phyloP scores from a whole-genome alignment of 2,113 vertebrate genomes.

The Sinocyclocheilus maitianheensis region DNA sequence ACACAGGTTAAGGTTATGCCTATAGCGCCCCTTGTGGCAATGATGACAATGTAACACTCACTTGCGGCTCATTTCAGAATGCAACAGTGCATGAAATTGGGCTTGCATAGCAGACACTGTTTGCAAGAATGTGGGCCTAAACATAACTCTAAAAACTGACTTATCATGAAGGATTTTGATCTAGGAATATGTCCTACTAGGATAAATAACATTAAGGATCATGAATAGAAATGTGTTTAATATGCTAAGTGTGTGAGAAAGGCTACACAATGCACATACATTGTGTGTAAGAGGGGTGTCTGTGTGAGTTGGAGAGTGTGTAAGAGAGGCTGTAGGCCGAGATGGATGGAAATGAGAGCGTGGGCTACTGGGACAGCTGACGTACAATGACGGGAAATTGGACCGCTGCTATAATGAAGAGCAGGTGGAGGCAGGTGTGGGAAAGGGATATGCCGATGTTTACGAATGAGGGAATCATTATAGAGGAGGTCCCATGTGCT shows the following conservation, averaged over 20 bases:
- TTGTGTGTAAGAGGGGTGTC: not conserved
- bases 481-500: slow-evolving; percentile 4
- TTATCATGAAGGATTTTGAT: slow-evolving; percentile 12
- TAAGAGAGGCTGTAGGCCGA: slow-evolving; percentile 7
- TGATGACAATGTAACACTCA: not conserved
- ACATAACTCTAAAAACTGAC: not conserved
- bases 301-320: not conserved
- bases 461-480: not conserved
- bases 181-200: not conserved
- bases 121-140: not conserved
- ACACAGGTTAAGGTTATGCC: not conserved
- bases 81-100: not conserved
- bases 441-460: slow-evolving; percentile 16
- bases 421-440: slow-evolving; percentile 11
- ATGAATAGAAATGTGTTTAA: slow-evolving; percentile 14
- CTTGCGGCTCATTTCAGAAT: slow-evolving; percentile 3
- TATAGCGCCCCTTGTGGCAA: not conserved
- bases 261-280: not conserved
- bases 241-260: slow-evolving; percentile 1
- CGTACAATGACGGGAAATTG: slow-evolving; percentile 16
- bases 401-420: slow-evolving; percentile 5
- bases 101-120: not conserved
- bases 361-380: slow-evolving; percentile 13
- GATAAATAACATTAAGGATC: not conserved
- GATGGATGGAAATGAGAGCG: slow-evolving; percentile 14